Evolutionary conservation across 1,140 invertebrate species (phyloP), one percentile per base, ranked within the genome.

Genomic region (Drosophila busckii): DNA sequence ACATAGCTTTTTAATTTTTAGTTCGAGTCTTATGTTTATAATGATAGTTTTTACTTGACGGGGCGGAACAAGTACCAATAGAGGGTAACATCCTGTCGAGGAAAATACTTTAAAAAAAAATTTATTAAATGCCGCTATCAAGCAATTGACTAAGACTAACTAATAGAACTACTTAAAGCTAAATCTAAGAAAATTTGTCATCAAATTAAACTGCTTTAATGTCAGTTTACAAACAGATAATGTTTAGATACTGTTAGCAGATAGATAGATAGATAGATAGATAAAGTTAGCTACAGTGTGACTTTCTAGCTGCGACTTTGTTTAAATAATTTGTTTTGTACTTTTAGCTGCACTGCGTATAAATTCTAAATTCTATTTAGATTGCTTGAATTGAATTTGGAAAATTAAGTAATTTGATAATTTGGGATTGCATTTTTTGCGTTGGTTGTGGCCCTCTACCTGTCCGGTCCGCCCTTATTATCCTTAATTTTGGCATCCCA

Each of bases 381-480:
- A 16, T 38, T 37, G 23, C 20, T 42, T 23, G 23, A 17, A 38
- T 22, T 25, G 13, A 23, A 12, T 17, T 12, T 15, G 20, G 15
- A 23, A 10, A n/a, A 8, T 12, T 1, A 8, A 4, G 6, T 28
- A 22, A 44, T 38, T 29, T 49, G 2, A 25, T 48, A 6, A 8
- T 32, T 35, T 28, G 16, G 9, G 1, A 48, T 42, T 28, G 31
- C 13, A 25, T 15, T 41, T 46, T 49, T 49, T 52, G 23, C 22
- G 54, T 48, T 71, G 67, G 84, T 60, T 73, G 59, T 87, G 89
- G n/a, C 89, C 89, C 88, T 90, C 91, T 92, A 91, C 91, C 91
- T 92, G 90, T 89, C 89, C 83, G 88, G 89, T 88, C 88, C 87
- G 87, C 89, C 84, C 88, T 88, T 88, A 89, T 89, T 89, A 88